phyloP scores from a whole-genome alignment of 2,113 vertebrate genomes.

The Phoxinus phoxinus region DNA sequence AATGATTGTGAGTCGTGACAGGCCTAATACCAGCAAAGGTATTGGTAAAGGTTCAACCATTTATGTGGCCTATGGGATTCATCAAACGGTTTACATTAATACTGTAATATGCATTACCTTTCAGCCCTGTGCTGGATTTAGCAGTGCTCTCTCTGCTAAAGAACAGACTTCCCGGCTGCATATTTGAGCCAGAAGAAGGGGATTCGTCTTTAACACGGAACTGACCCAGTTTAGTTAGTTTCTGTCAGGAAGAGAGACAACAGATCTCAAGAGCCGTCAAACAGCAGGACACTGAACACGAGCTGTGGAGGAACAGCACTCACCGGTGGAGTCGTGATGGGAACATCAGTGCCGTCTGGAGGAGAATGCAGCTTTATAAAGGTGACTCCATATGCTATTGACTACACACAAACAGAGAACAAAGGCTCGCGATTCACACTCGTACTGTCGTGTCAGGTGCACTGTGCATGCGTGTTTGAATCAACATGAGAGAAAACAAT shows the following conservation, averaged over 20 bases:
- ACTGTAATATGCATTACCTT: slow-evolving; percentile 68
- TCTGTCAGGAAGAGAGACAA: slow-evolving; percentile 69
- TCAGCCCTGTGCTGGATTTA: slow-evolving; percentile 71
- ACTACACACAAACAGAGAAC: slow-evolving; percentile 69
- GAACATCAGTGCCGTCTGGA: slow-evolving; percentile 78
- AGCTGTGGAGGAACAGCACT: slow-evolving; percentile 53
- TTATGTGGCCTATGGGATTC: neutral
- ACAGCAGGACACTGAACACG: neutral
- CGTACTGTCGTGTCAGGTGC: neutral
- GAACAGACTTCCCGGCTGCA: slow-evolving; percentile 87
- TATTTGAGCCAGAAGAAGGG: slow-evolving; percentile 63
- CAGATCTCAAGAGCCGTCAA: neutral
- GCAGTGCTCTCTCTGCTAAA: slow-evolving; percentile 77
- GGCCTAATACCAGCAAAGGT: too few species aligned
- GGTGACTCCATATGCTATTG: slow-evolving; percentile 83
- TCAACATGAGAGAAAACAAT: neutral
- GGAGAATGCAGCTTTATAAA: slow-evolving; percentile 87
- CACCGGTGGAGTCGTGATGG: slow-evolving; percentile 74
- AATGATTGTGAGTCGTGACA: too few species aligned
- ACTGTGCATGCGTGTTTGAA: neutral
- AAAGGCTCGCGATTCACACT: neutral
- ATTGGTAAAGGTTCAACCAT: too few species aligned
- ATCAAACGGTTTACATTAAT: neutral
- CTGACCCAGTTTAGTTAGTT: slow-evolving; percentile 88
- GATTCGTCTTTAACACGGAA: slow-evolving; percentile 88